These are phyloP conservation scores for Coenonympha glycerion DNA, from an alignment of 2,888 invertebrate genomes.

Conservation along the genomic window DNA sequence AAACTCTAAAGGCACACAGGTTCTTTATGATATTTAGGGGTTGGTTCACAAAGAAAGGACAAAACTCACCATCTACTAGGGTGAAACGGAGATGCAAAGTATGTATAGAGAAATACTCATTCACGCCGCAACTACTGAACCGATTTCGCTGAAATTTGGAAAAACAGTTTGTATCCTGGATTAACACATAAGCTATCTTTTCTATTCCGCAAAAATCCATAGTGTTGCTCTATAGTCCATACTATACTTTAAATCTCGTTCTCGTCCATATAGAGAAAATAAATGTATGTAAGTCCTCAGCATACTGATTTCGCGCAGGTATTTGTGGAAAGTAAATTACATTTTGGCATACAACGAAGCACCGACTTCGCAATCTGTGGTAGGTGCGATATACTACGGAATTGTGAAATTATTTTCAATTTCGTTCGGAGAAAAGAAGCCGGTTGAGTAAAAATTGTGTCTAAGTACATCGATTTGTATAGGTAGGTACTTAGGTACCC, in stretches of 20 bases:
- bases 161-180: too few relatives aligned
- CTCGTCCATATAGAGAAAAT: neutral
- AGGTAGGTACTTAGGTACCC: too few relatives aligned
- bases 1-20: too few relatives aligned
- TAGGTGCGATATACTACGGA: slow-evolving; percentile 14
- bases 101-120: too few relatives aligned
- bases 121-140: too few relatives aligned
- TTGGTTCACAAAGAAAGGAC: too few relatives aligned
- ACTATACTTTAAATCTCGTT: neutral
- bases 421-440: slow-evolving; percentile 2
- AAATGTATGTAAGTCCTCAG: neutral
- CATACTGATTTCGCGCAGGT: slow-evolving; percentile 4
- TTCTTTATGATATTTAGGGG: too few relatives aligned
- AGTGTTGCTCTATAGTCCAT: neutral
- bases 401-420: slow-evolving; percentile 26
- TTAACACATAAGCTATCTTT: too few relatives aligned
- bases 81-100: too few relatives aligned
- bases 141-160: too few relatives aligned
- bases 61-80: too few relatives aligned
- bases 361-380: slow-evolving; percentile 20
- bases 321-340: slow-evolving; percentile 15
- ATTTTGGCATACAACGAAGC: slow-evolving; percentile 12
- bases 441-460: neutral
- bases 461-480: neutral
- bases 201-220: too few relatives aligned